Base-by-base conservation (phyloP, 2,797 vertebrate species). In the Crocidura indochinensis region DNA sequence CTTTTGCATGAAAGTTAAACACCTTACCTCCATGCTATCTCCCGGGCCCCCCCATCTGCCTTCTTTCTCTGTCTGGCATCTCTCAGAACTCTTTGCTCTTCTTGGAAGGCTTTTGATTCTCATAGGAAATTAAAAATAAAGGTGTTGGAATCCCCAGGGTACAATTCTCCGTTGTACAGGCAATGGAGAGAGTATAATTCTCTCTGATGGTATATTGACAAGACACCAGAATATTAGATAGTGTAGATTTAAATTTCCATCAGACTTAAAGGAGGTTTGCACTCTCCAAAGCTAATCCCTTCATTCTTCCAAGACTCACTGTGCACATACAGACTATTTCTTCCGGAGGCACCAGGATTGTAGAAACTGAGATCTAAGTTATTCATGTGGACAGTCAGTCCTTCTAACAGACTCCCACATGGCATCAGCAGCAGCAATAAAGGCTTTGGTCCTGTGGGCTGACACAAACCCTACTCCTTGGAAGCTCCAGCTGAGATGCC, bases 341-440 rank as follows among this genome's bases (percentile, higher is more conserved):
- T 71, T 77, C 22, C 83, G n/a, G 27, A 68, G 80, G 29, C 10
- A 10, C 68, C 87, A 77, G 10, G 20, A 24, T 94, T 88, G 31
- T 77, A 81, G 84, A 95, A 75, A 65, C 49, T 49, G 14, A 83
- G 72, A 73, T 91, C 74, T 84, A 68, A 81, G 82, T 88, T 67
- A 79, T 38, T 51, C 72, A 38, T 69, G 15, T 68, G n/a, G 69
- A 92, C 73, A 68, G 60, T 56, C 73, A 68, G 60, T 56, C 62
- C 67, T 75, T 69, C 51, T 84, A 84, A 60, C 31, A 84, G 79
- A 94, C 27, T 49, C 38, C 62, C 31, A 24, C 44, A 20, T 67
- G 64, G 31, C 91, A 93, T 97, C 82, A 46, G 65, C 74, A 93
- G 90, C 78, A 97, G 73, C 14, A 96, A 96, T 95, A 87, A 76